Percentiles rank a stretch among this genome's conserved stretches.
phyloP scores from a whole-genome alignment of 1,140 invertebrate species.

The Radopholus similis region DNA sequence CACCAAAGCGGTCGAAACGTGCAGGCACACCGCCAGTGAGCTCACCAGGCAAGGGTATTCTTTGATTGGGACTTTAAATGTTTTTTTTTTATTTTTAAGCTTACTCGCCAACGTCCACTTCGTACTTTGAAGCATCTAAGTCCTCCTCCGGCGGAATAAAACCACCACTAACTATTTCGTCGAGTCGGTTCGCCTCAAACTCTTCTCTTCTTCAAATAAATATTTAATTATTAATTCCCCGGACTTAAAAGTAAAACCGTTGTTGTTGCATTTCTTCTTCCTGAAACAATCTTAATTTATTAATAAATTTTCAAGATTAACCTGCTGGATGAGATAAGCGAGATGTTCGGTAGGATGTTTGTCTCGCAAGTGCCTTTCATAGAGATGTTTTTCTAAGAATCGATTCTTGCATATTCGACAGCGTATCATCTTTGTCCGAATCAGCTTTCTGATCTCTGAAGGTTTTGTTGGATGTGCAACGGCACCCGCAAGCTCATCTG shows the following conservation, averaged over 20 bases:
- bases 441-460: constrained; percentile 44
- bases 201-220: constrained; percentile 47
- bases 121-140: constrained; percentile 44
- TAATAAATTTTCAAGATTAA: too few species aligned
- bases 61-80: constrained; percentile 2
- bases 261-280: constrained; percentile 55
- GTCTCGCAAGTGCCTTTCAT: constrained; percentile 57
- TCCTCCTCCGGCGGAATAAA: constrained; percentile 57
- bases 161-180: constrained; percentile 52
- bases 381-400: constrained; percentile 53
- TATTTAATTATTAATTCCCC: constrained; percentile 12
- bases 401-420: constrained; percentile 58
- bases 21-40: constrained; percentile 43
- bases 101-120: constrained; percentile 41
- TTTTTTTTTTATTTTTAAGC: neutral
- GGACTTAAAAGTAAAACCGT: constrained; percentile 26
- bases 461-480: constrained; percentile 52
- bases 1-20: constrained; percentile 48
- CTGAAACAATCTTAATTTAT: too few species aligned
- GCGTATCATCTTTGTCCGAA: constrained; percentile 53
- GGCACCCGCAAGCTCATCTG: constrained; percentile 35
- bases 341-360: constrained; percentile 53
- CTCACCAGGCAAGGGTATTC: constrained; percentile 52
- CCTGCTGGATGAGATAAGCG: constrained; percentile 55
- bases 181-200: constrained; percentile 54